These are phyloP conservation scores for Kryphioiulus occultus DNA, from an alignment of 2,888 invertebrate species.

Conservation along the genomic window DNA sequence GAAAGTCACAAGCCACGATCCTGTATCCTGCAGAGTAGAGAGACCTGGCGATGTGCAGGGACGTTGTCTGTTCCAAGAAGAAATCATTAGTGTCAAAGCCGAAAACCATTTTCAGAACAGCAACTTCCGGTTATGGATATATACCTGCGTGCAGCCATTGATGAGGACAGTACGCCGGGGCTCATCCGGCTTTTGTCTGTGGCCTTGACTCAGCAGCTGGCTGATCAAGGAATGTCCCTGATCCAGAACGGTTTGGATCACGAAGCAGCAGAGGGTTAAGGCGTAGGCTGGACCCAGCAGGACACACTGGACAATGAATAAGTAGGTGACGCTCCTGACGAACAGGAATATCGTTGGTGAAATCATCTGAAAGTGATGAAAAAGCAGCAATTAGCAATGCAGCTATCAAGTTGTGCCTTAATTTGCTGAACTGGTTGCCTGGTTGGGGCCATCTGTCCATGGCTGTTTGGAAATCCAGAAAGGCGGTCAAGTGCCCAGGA, in stretches of 20 bases:
- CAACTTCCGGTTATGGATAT: neutral
- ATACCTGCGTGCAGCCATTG: constrained; percentile 52
- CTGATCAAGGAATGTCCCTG: neutral
- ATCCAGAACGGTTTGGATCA: constrained; percentile 38
- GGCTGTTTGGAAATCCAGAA: neutral
- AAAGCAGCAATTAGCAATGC: neutral
- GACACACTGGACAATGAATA: constrained; percentile 51
- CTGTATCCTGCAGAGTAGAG: constrained; percentile 51
- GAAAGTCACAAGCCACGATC: constrained; percentile 53
- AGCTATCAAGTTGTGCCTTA: neutral
- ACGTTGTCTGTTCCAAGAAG: constrained; percentile 44
- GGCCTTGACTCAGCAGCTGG: neutral
- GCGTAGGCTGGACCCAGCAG: constrained; percentile 51
- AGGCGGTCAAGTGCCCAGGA: neutral
- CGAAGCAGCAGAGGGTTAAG: constrained; percentile 47
- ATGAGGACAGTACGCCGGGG: constrained; percentile 50
- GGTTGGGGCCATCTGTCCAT: neutral
- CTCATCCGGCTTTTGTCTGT: neutral
- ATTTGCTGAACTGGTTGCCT: neutral
- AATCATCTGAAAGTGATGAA: neutral
- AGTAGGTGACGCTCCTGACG: constrained; percentile 47
- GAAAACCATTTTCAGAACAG: neutral
- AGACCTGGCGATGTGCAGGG: constrained; percentile 52
- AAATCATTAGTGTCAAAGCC: neutral
- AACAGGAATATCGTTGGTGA: constrained; percentile 47